Evolutionary conservation across 2,113 vertebrate species (phyloP).

Genomic region (Tragelaphus buxtoni): DNA sequence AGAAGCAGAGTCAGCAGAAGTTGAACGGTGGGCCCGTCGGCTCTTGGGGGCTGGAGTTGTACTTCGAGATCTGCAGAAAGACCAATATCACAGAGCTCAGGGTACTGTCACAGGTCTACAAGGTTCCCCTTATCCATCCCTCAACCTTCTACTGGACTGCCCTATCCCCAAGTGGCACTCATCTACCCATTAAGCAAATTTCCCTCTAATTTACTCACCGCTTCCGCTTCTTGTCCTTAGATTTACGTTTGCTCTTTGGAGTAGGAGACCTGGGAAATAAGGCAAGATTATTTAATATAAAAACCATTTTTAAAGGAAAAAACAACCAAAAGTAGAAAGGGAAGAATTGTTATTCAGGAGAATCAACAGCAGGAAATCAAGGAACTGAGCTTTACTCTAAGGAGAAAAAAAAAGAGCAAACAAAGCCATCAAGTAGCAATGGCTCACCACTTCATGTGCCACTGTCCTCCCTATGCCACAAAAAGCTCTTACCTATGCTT

Average conservation of each 20-base stretch:
- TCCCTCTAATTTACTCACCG: constrained; percentile 60
- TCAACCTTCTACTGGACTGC: background rate
- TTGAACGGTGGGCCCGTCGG: constrained; percentile 71
- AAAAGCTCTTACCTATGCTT: constrained; percentile 76
- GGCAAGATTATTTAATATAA: background rate
- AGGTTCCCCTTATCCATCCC: background rate
- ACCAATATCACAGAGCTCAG: background rate
- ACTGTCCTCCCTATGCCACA: background rate
- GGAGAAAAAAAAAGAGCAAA: background rate
- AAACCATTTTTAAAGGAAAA: background rate
- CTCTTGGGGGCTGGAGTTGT: constrained; percentile 74
- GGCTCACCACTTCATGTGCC: background rate
- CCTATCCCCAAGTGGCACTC: too few relatives aligned
- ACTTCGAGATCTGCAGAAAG: constrained; percentile 73
- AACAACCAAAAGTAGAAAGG: background rate
- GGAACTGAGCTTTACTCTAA: background rate
- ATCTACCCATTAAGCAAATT: background rate
- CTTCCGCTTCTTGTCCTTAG: constrained; percentile 79
- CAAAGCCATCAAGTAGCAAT: background rate
- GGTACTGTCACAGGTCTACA: background rate
- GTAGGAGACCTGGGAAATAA: constrained; percentile 70
- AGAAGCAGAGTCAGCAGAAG: constrained; percentile 75
- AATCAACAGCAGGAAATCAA: background rate
- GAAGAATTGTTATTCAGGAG: background rate
- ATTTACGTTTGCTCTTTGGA: constrained; percentile 80